Percentiles rank a stretch among this genome's conserved stretches.
Evolutionary conservation across 1,140 invertebrate genomes (phyloP).

Genomic region (Panulirus ornatus): DNA sequence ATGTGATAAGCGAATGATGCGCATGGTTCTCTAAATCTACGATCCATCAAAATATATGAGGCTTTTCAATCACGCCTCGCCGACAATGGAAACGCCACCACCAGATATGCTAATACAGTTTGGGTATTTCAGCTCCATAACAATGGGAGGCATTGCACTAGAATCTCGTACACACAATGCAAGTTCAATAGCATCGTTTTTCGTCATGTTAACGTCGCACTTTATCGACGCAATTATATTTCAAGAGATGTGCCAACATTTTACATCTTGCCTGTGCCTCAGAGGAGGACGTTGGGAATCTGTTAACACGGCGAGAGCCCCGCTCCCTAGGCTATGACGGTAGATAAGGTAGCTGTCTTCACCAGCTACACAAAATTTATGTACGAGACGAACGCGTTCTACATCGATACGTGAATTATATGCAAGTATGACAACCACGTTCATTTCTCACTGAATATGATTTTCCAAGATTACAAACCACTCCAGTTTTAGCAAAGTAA

Average conservation of each 20-base stretch:
- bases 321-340: not conserved
- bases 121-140: conserved; percentile 65
- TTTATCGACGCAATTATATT: conserved; percentile 72
- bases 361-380: not conserved
- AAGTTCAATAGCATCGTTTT: conserved; percentile 71
- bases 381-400: no score
- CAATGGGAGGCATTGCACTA: conserved; percentile 62
- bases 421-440: no score
- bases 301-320: conserved; percentile 10
- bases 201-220: conserved; percentile 68
- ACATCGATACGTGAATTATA: no score
- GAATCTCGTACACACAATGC: conserved; percentile 67
- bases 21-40: conserved; percentile 39
- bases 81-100: conserved; percentile 61
- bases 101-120: conserved; percentile 69
- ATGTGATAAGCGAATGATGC: conserved; percentile 18
- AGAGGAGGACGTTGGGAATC: conserved; percentile 16
- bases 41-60: conserved; percentile 55
- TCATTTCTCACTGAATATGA: no score
- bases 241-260: conserved; percentile 45
- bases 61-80: conserved; percentile 45
- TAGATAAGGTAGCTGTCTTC: not conserved
- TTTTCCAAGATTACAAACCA: no score
- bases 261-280: conserved; percentile 30
- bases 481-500: no score